Conservation (phyloP, 2,113 vertebrate genomes). For the Prinia subflava region DNA sequence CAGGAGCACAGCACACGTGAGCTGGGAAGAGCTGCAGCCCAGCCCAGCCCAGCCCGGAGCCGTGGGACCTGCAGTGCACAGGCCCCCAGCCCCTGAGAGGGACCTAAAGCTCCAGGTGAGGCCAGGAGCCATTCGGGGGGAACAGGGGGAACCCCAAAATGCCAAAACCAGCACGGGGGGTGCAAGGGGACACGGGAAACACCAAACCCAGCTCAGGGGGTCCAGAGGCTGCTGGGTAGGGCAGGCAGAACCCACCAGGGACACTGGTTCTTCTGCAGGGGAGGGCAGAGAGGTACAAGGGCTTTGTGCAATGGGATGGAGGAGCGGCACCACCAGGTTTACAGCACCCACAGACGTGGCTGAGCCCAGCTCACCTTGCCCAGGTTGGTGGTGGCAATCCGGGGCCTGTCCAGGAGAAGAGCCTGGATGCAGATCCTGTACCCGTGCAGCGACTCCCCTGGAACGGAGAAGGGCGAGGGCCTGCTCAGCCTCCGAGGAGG, state of each 20-base stretch:
- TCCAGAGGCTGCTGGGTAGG: too few relatives aligned
- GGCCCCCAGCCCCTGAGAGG: background rate
- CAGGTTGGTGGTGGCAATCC: constrained; percentile 81
- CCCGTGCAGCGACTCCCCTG: constrained; percentile 89
- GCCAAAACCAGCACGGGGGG: background rate
- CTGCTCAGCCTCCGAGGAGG: background rate
- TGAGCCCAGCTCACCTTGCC: constrained; percentile 76
- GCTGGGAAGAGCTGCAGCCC: accelerated
- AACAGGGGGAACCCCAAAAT: background rate
- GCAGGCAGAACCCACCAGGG: background rate
- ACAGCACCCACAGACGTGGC: accelerated
- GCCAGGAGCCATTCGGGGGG: background rate
- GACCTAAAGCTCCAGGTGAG: background rate
- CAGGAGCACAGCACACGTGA: accelerated
- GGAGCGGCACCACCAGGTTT: too few relatives aligned
- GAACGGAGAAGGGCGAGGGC: background rate
- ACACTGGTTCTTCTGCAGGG: accelerated
- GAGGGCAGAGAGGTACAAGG: too few relatives aligned
- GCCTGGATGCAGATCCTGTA: constrained; percentile 97
- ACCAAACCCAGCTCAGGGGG: background rate
- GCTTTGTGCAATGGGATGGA: accelerated
- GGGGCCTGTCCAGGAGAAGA: constrained; percentile 85
- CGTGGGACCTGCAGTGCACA: accelerated
- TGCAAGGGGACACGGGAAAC: background rate
- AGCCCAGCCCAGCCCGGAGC: background rate